These are phyloP conservation scores for Sweltsa coloradensis DNA, from an alignment of 1,140 invertebrate genomes.

Conservation along the genomic window DNA sequence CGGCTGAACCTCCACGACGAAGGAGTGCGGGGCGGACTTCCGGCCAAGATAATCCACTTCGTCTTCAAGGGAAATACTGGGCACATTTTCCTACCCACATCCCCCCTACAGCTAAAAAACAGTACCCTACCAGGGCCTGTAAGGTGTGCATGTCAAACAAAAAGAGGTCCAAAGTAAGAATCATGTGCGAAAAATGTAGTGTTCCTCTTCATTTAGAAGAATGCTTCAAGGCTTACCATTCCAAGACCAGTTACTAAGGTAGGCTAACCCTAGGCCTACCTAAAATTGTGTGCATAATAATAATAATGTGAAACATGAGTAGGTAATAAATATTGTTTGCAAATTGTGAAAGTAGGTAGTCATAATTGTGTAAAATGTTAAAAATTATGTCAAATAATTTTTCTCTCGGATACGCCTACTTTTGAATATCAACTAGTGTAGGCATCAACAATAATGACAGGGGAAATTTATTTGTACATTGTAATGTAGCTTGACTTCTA, in stretches of 20 bases:
- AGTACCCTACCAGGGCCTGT: conserved; percentile 10
- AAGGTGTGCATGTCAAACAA: conserved; percentile 14
- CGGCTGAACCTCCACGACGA: conserved; percentile 8
- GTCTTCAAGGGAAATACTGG: conserved; percentile 10
- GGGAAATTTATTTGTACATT: too few species aligned
- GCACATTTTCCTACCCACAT: conserved; percentile 11
- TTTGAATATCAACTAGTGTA: too few species aligned
- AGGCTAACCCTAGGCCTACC: too few species aligned
- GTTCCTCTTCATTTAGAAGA: conserved; percentile 12
- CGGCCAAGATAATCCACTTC: conserved; percentile 6
- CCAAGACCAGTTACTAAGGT: conserved; percentile 1
- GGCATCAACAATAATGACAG: too few species aligned
- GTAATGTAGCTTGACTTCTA: too few species aligned
- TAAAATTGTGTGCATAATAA: too few species aligned
- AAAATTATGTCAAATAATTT: too few species aligned
- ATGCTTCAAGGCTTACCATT: conserved; percentile 16
- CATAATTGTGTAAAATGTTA: too few species aligned
- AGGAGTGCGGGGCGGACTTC: conserved; percentile 4
- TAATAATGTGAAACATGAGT: too few species aligned
- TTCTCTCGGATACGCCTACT: too few species aligned
- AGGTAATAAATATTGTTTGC: too few species aligned
- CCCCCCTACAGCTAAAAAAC: conserved; percentile 9
- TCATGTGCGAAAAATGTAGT: conserved; percentile 11
- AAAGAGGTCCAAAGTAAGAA: conserved; percentile 3
- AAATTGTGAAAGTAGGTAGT: too few species aligned